Evolutionary conservation across 35 echinoderm and acorn worm species (phyloP).

Genomic region (Strongylocentrotus purpuratus): DNA sequence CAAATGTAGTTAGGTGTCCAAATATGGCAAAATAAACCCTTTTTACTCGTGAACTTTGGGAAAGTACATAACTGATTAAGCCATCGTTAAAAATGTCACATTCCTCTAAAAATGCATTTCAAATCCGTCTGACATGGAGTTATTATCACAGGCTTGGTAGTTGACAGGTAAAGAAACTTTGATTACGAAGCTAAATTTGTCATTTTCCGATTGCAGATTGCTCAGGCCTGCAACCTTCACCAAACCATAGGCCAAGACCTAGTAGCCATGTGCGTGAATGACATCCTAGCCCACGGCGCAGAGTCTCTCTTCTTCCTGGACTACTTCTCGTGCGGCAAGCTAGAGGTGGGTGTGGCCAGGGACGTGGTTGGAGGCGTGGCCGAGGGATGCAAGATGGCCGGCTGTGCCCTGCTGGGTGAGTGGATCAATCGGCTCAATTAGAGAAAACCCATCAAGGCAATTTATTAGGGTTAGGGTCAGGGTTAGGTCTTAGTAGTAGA

Average conservation of each 20-base stretch:
- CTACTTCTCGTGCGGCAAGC: conserved; percentile 89
- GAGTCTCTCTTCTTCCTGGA: conserved; percentile 94
- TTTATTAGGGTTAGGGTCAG: too few species aligned
- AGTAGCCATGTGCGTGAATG: conserved; percentile 98
- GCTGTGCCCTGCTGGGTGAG: conserved; percentile 95
- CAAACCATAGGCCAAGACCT: conserved; percentile 81
- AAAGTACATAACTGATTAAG: too few species aligned
- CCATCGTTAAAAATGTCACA: too few species aligned
- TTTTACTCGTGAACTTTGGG: too few species aligned
- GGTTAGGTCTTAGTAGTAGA: too few species aligned
- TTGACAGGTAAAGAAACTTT: background rate
- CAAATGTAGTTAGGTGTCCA: too few species aligned
- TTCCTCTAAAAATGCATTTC: too few species aligned
- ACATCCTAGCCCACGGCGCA: conserved; percentile 89
- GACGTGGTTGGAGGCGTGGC: conserved; percentile 85
- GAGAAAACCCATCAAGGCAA: too few species aligned
- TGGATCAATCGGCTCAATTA: background rate
- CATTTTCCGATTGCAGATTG: conserved; percentile 57
- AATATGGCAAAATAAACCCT: too few species aligned
- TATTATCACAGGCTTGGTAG: too few species aligned
- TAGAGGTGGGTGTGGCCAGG: conserved; percentile 71
- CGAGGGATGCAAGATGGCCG: conserved; percentile 81
- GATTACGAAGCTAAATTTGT: background rate
- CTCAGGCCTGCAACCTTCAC: conserved; percentile 76
- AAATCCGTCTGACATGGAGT: too few species aligned